These are phyloP conservation scores for Dreissena polymorpha DNA, from an alignment of 1,140 invertebrate genomes.

Conservation along the genomic window DNA sequence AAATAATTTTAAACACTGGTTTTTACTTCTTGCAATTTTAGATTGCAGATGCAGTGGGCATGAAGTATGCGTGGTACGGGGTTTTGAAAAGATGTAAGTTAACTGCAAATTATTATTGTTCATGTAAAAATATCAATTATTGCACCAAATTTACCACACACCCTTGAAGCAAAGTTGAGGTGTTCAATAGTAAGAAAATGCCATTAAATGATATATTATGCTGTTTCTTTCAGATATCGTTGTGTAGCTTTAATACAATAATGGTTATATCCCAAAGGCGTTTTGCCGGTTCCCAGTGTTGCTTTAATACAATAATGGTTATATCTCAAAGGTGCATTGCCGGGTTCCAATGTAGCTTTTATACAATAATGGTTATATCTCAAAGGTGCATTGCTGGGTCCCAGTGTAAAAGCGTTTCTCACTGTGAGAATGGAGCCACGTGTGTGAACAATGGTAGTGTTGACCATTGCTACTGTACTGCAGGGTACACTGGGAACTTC, in stretches of 20 bases:
- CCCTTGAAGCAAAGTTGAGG: background rate
- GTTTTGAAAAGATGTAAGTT: conserved; percentile 29
- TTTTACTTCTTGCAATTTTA: background rate
- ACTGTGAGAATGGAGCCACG: conserved; percentile 31
- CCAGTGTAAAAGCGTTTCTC: background rate
- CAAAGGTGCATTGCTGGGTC: conserved; percentile 22
- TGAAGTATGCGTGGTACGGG: conserved; percentile 10
- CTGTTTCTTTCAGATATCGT: background rate
- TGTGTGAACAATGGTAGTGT: conserved; percentile 8
- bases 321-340: background rate
- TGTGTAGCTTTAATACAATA: background rate
- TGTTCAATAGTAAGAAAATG: background rate
- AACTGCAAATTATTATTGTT: background rate
- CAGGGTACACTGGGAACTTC: conserved; percentile 11
- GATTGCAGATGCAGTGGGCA: conserved; percentile 15
- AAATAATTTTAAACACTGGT: too few relatives aligned
- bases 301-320: background rate
- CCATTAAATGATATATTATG: background rate
- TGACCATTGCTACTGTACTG: conserved; percentile 11
- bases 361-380: background rate
- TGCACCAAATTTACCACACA: background rate
- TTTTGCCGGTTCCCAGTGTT: background rate
- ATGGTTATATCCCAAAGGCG: background rate
- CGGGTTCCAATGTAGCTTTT: background rate
- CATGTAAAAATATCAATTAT: background rate